A percentile compares a stretch with the other conserved stretches of the same genome.
These are phyloP conservation scores for Pedionomus torquatus DNA, from an alignment of 2,113 vertebrate genomes.

Conservation along the genomic window DNA sequence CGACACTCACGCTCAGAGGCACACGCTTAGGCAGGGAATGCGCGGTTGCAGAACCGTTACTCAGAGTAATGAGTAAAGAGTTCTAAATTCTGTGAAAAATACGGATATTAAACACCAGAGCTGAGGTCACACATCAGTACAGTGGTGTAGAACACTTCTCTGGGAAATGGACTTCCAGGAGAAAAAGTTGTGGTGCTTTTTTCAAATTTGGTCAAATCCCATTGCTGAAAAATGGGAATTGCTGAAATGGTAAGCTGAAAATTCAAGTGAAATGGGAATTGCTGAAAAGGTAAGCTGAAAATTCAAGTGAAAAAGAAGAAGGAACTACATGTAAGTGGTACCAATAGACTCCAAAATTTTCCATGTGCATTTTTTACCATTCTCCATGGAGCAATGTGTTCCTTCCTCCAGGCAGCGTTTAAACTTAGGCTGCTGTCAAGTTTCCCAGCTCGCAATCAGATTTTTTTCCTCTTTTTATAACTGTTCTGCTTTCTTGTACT, in stretches of 20 bases:
- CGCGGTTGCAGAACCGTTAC: neutral
- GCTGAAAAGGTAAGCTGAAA: neutral
- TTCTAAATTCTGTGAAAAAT: neutral
- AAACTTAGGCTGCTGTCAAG: neutral
- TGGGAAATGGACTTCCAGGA: neutral
- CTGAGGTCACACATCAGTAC: neutral
- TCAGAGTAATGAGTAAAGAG: too few relatives aligned
- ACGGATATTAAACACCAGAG: rapidly evolving
- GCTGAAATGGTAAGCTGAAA: neutral
- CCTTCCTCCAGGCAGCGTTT: neutral
- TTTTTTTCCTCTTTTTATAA: neutral
- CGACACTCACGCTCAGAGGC: rapidly evolving
- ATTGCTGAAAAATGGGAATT: too few relatives aligned
- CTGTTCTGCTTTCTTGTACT: neutral
- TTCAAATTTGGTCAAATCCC: neutral
- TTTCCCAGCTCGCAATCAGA: neutral
- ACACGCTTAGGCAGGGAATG: too few relatives aligned
- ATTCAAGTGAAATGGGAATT: neutral
- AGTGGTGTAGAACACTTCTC: neutral
- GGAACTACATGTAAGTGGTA: neutral
- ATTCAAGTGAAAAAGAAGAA: neutral
- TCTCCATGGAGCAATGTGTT: neutral
- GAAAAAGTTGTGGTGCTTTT: neutral
- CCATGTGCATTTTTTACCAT: neutral
- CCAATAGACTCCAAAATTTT: neutral